phyloP scores from a whole-genome alignment of 2,113 vertebrate species.

The Malurus cyaneus region DNA sequence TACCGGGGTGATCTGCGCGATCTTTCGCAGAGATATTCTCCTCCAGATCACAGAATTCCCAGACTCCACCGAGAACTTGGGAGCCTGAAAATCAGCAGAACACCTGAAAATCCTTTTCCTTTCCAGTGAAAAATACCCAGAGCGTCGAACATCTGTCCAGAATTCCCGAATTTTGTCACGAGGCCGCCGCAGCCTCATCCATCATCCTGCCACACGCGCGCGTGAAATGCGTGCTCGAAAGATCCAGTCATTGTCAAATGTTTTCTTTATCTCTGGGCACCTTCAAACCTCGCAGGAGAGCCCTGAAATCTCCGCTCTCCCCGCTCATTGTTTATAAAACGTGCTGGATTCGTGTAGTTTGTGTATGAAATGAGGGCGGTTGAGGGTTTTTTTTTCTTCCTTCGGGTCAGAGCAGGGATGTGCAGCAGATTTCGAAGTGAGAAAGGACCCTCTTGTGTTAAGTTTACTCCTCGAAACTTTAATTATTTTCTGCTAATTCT shows the following conservation, averaged over 20 bases:
- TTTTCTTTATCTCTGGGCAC: conserved; percentile 38
- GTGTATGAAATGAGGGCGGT: background rate
- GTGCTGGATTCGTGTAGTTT: background rate
- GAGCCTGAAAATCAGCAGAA: background rate
- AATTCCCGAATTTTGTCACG: conserved; percentile 34
- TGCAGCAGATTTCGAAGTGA: background rate
- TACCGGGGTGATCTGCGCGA: background rate
- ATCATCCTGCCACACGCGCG: conserved; percentile 21
- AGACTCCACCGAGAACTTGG: background rate
- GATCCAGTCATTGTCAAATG: conserved; percentile 46
- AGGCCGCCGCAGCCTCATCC: conserved; percentile 34
- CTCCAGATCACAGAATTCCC: conserved; percentile 44
- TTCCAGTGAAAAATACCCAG: conserved; percentile 1
- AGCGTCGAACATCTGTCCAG: conserved; percentile 29
- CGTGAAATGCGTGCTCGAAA: conserved; percentile 45
- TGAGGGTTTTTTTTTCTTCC: background rate
- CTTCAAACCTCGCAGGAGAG: background rate
- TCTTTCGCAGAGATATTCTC: conserved; percentile 22
- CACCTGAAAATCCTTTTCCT: conserved; percentile 19
- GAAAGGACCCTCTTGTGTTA: background rate
- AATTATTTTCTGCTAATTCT: background rate
- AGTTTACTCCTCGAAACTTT: background rate
- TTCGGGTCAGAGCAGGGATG: background rate
- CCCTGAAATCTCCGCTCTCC: background rate
- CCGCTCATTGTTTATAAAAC: background rate